These are phyloP conservation scores for Heloderma charlesbogerti DNA, from an alignment of 2,113 vertebrate genomes.

Conservation along the genomic window DNA sequence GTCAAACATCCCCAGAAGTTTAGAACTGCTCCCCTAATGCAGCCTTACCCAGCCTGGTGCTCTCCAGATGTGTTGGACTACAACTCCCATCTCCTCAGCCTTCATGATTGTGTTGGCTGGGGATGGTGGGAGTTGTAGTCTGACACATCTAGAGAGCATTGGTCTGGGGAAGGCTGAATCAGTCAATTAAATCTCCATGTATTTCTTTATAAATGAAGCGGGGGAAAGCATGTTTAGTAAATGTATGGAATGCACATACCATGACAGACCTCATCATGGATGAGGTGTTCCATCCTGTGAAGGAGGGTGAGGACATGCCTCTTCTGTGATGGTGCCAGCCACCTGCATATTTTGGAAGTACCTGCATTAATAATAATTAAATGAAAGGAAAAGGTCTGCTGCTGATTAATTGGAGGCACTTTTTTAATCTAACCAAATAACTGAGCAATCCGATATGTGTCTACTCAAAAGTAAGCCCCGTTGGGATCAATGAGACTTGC, in stretches of 20 bases:
- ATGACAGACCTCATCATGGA: neutral
- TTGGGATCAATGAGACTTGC: too few relatives aligned
- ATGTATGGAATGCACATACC: neutral
- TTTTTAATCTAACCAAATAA: neutral
- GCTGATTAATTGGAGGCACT: neutral
- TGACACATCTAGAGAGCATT: too few relatives aligned
- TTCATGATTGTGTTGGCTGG: too few relatives aligned
- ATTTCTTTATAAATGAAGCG: neutral
- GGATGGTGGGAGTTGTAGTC: too few relatives aligned
- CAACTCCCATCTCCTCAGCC: neutral
- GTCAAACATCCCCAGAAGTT: too few relatives aligned
- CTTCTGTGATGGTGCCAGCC: neutral
- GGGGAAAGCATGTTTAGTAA: neutral
- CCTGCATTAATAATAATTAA: neutral
- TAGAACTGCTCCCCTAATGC: too few relatives aligned
- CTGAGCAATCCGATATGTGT: too few relatives aligned
- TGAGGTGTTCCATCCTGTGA: neutral
- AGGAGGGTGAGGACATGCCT: neutral
- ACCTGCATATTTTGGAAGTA: neutral
- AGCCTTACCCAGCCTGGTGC: too few relatives aligned
- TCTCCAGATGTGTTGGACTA: neutral
- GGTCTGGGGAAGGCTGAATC: too few relatives aligned
- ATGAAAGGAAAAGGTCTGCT: neutral
- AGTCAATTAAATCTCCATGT: neutral
- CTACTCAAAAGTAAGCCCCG: too few relatives aligned